Evolutionary conservation across 2,888 invertebrate genomes (phyloP).

Genomic region (Drosophila affinis): DNA sequence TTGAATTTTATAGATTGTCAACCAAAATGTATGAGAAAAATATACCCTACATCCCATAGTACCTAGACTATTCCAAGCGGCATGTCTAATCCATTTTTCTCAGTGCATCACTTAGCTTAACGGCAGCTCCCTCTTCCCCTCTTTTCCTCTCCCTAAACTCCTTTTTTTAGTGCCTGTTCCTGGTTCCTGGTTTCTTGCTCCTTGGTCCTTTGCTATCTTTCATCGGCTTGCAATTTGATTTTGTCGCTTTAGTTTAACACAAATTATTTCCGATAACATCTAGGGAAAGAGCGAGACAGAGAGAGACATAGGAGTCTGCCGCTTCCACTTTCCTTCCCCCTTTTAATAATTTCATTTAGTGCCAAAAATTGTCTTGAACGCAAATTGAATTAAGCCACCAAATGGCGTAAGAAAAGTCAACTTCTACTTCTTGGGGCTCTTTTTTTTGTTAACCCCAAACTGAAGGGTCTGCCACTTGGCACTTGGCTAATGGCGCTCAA

Average conservation of each 20-base stretch:
- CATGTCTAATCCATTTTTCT: neutral
- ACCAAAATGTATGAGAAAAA: too few species aligned
- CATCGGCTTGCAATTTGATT: neutral
- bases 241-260: conserved; percentile 39
- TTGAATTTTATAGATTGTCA: too few species aligned
- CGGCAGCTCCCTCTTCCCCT: neutral
- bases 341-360: conserved; percentile 70
- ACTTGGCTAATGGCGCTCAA: conserved; percentile 52
- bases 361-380: conserved; percentile 61
- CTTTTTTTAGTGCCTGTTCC: neutral
- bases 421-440: neutral
- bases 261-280: conserved; percentile 70
- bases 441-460: conserved; percentile 1
- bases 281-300: conserved; percentile 2
- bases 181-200: neutral
- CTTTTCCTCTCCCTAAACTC: neutral
- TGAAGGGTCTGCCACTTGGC: conserved; percentile 1
- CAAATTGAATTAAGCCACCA: conserved; percentile 65
- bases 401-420: conserved; percentile 3
- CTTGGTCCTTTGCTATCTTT: neutral
- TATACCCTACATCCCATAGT: too few species aligned
- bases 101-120: neutral
- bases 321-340: conserved; percentile 19
- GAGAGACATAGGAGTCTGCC: neutral
- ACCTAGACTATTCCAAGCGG: too few species aligned